Evolutionary conservation across 2,797 vertebrate genomes (phyloP).

Genomic region (Cheirogaleus major): DNA sequence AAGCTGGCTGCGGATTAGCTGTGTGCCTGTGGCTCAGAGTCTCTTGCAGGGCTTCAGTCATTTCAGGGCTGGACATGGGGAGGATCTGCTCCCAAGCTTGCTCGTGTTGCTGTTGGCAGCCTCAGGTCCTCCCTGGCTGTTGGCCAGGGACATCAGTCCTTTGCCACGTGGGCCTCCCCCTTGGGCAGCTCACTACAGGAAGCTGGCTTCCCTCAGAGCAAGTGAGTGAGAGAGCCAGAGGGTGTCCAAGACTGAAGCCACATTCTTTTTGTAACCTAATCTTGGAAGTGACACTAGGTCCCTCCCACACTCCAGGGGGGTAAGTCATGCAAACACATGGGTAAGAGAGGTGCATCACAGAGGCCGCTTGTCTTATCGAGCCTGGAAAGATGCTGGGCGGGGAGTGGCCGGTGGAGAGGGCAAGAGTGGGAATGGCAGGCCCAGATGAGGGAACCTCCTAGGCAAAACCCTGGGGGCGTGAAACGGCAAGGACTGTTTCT

Average conservation of each 20-base stretch:
- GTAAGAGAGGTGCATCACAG: neutral
- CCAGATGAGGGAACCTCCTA: neutral
- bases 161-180: neutral
- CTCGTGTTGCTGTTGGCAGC: neutral
- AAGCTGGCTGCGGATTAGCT: neutral
- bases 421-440: neutral
- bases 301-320: too few relatives aligned
- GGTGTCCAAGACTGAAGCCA: neutral
- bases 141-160: neutral
- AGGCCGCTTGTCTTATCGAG: neutral
- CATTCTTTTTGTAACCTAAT: neutral
- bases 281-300: neutral
- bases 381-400: neutral
- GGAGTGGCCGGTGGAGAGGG: neutral
- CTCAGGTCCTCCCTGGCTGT: neutral
- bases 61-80: neutral
- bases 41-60: neutral
- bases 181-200: neutral
- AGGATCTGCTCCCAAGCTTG: neutral
- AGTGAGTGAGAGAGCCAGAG: neutral
- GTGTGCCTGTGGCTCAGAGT: neutral
- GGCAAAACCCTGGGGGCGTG: neutral
- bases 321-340: neutral
- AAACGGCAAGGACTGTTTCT: neutral
- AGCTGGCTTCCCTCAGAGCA: neutral